Conservation (phyloP, 2,888 invertebrate genomes). For the Torymus auratus region DNA sequence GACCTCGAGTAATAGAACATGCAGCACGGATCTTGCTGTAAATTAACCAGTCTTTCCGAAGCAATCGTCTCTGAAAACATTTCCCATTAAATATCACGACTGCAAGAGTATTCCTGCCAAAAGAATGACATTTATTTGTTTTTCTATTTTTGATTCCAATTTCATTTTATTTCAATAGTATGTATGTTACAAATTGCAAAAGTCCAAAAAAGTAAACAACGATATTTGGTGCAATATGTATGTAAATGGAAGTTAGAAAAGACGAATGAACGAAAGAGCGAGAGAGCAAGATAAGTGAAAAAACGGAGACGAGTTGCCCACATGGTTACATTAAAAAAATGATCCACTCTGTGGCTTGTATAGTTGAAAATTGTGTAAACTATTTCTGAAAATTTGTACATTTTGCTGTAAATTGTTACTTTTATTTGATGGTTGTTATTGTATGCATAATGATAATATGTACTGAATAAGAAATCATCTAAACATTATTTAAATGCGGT, state of each 20-base stretch:
- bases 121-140: conserved; percentile 30
- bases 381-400: conserved; percentile 65
- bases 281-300: conserved; percentile 1
- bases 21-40: conserved; percentile 44
- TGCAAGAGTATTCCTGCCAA: conserved; percentile 36
- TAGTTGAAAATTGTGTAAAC: conserved; percentile 58
- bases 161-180: neutral
- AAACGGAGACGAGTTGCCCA: conserved; percentile 50
- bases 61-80: conserved; percentile 43
- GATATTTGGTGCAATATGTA: conserved; percentile 55
- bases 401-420: conserved; percentile 71
- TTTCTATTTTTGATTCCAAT: conserved; percentile 36
- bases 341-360: conserved; percentile 52
- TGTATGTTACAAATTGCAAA: conserved; percentile 17
- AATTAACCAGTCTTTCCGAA: conserved; percentile 44
- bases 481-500: conserved; percentile 71
- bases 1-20: conserved; percentile 30
- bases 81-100: conserved; percentile 11
- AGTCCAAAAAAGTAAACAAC: conserved; percentile 47
- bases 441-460: conserved; percentile 67
- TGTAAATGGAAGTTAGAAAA: no score
- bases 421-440: conserved; percentile 67
- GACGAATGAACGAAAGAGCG: no score
- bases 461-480: conserved; percentile 64
- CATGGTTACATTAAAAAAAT: conserved; percentile 21